A percentile compares a stretch with the other conserved stretches of the same genome.
phyloP scores from a whole-genome alignment of 1,140 invertebrate genomes.

The Euborellia annulipes region DNA sequence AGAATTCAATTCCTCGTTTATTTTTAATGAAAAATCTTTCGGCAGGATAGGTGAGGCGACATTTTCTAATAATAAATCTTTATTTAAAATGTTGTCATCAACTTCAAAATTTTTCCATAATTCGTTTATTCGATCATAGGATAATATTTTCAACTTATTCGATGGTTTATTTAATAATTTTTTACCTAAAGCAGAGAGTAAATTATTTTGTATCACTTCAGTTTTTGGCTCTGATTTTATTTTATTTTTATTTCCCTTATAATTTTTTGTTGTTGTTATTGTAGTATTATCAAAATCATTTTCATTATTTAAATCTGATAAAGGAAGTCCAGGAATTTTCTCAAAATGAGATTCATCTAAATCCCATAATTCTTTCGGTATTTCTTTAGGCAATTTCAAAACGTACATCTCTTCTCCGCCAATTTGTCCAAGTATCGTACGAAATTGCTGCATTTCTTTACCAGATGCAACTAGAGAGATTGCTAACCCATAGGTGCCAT shows the following conservation, averaged over 20 bases:
- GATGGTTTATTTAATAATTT: no score
- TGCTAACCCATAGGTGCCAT: constrained; percentile 57
- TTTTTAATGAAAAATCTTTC: no score
- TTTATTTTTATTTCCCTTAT: no score
- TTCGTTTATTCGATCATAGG: not conserved
- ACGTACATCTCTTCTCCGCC: constrained; percentile 33
- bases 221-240: no score
- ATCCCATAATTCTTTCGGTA: constrained; percentile 26
- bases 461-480: constrained; percentile 45
- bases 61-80: constrained; percentile 16
- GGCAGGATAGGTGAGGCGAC: constrained; percentile 4
- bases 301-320: no score
- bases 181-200: not conserved
- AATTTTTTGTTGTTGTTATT: constrained; percentile 1
- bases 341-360: constrained; percentile 20
- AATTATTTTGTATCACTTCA: constrained; percentile 1
- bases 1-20: no score
- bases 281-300: no score
- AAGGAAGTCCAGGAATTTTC: constrained; percentile 14
- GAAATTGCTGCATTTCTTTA: constrained; percentile 39
- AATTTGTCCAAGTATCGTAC: constrained; percentile 32
- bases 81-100: constrained; percentile 12
- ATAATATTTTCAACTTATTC: not conserved
- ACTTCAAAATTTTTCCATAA: constrained; percentile 4
- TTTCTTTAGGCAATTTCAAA: constrained; percentile 26